Conservation (phyloP, 2,113 vertebrate genomes). For the Pan troglodytes region NHGRI_mPanTro3-v2.1_pri NC_072404.2:143825501-143826000, state of each 20-base stretch:
- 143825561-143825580: neutral
- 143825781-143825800: neutral
- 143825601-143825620: neutral
- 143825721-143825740: neutral
- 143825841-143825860: too few species aligned
- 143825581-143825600: neutral
- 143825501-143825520: neutral
- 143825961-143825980: too few species aligned
- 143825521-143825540: neutral
- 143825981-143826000: too few species aligned
- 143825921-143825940: neutral
- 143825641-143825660: neutral
- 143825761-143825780: neutral
- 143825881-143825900: neutral
- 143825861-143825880: neutral
- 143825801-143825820: neutral
- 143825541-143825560: neutral
- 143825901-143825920: neutral
- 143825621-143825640: neutral
- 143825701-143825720: neutral
- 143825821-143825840: too few species aligned
- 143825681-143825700: conserved; percentile 18
- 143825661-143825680: neutral
- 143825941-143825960: too few species aligned
- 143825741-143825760: neutral